These are phyloP conservation scores for Arvicanthis niloticus DNA, from an alignment of 2,113 vertebrate genomes.

Conservation along the genomic window DNA sequence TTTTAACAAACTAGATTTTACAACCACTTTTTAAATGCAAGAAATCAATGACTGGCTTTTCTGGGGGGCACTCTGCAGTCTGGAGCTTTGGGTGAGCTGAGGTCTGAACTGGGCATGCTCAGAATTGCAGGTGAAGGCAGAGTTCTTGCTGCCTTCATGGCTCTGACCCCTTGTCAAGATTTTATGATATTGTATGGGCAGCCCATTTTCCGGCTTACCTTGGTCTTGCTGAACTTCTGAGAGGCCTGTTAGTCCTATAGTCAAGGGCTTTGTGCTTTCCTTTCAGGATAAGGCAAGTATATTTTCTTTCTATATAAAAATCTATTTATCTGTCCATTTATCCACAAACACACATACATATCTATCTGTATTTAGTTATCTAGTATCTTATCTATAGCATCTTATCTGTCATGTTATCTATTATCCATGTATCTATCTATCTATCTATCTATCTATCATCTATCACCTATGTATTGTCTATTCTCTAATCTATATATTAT, in stretches of 20 bases:
- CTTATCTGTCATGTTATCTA: background rate
- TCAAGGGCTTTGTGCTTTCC: background rate
- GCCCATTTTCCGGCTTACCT: background rate
- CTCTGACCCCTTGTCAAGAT: background rate
- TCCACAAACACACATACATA: background rate
- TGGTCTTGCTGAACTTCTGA: background rate
- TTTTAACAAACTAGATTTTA: background rate
- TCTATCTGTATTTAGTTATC: background rate
- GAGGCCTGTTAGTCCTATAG: background rate
- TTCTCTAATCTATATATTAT: background rate
- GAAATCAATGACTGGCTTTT: background rate
- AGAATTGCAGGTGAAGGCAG: background rate
- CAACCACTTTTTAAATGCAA: background rate
- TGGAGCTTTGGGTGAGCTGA: background rate
- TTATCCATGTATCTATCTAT: background rate
- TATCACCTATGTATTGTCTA: background rate
- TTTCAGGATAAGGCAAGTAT: background rate
- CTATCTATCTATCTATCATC: background rate
- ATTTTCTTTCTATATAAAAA: background rate
- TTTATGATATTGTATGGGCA: background rate
- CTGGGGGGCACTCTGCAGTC: fast-evolving
- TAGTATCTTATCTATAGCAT: background rate
- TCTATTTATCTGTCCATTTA: background rate
- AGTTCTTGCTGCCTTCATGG: background rate
- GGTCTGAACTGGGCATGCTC: background rate